These are phyloP conservation scores for Tetrax tetrax DNA, from an alignment of 2,113 vertebrate species.

Conservation along the genomic window DNA sequence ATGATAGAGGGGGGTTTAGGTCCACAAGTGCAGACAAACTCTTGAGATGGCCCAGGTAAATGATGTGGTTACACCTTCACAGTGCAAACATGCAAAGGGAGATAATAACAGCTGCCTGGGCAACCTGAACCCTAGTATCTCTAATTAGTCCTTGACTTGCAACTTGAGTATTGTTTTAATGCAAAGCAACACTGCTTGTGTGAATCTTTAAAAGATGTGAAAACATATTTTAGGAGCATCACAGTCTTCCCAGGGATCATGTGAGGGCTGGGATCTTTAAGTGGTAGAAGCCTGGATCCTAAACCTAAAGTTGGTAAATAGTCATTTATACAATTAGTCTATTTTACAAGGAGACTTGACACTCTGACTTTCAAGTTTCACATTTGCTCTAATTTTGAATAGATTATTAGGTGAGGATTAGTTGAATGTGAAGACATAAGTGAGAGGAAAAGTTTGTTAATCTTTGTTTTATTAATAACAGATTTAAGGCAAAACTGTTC, in stretches of 20 bases:
- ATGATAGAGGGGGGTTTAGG: not conserved
- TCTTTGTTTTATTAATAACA: conserved; percentile 11
- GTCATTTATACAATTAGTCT: not conserved
- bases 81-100: not conserved
- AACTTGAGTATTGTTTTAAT: conserved; percentile 12
- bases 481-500: conserved; percentile 12
- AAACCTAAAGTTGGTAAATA: conserved; percentile 10
- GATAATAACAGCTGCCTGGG: conserved; percentile 42
- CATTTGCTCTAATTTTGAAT: not conserved
- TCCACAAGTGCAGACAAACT: not conserved
- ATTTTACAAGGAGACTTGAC: not conserved
- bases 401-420: not conserved
- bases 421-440: not conserved
- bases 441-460: not conserved
- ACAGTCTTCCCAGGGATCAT: not conserved
- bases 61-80: not conserved
- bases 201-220: conserved; percentile 24
- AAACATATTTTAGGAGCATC: conserved; percentile 7
- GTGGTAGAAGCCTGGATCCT: not conserved
- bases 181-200: not conserved
- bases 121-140: not conserved
- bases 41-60: not conserved
- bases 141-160: conserved; percentile 53
- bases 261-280: not conserved
- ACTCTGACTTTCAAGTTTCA: not conserved